Evolutionary conservation across 2,888 invertebrate genomes (phyloP).

Genomic region (Ophion ventricosus): DNA sequence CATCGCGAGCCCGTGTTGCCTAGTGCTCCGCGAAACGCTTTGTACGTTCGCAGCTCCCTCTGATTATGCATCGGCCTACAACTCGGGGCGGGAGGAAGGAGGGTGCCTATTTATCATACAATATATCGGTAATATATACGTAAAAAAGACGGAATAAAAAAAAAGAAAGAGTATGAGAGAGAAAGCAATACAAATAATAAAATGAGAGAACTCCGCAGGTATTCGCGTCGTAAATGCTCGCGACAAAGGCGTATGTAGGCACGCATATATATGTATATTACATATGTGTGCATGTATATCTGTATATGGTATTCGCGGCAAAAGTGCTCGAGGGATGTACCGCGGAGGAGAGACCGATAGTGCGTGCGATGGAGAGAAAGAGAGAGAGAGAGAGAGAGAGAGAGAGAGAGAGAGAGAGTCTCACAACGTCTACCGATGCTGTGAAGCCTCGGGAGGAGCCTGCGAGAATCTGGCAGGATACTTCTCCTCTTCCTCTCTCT

Average conservation of each 20-base stretch:
- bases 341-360: slow-evolving; percentile 11
- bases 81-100: slow-evolving; percentile 38
- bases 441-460: slow-evolving; percentile 61
- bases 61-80: slow-evolving; percentile 33
- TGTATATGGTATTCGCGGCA: slow-evolving; percentile 45
- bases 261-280: too few species aligned
- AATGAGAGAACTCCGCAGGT: slow-evolving; percentile 62
- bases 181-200: slow-evolving; percentile 44
- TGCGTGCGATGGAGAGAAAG: not conserved
- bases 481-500: slow-evolving; percentile 27
- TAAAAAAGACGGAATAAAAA: slow-evolving; percentile 25
- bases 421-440: slow-evolving; percentile 46
- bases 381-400: slow-evolving; percentile 1
- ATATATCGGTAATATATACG: slow-evolving; percentile 37
- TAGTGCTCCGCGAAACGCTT: not conserved
- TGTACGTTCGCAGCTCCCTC: slow-evolving; percentile 9
- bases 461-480: slow-evolving; percentile 68
- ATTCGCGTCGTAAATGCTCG: slow-evolving; percentile 55
- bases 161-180: slow-evolving; percentile 40
- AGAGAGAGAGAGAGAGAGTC: slow-evolving; percentile 15
- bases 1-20: not conserved
- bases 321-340: slow-evolving; percentile 52
- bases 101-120: slow-evolving; percentile 61
- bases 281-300: slow-evolving; percentile 15
- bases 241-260: slow-evolving; percentile 21